These are phyloP conservation scores for Nymphalis polychloros DNA, from an alignment of 2,888 invertebrate species.

Conservation along the genomic window DNA sequence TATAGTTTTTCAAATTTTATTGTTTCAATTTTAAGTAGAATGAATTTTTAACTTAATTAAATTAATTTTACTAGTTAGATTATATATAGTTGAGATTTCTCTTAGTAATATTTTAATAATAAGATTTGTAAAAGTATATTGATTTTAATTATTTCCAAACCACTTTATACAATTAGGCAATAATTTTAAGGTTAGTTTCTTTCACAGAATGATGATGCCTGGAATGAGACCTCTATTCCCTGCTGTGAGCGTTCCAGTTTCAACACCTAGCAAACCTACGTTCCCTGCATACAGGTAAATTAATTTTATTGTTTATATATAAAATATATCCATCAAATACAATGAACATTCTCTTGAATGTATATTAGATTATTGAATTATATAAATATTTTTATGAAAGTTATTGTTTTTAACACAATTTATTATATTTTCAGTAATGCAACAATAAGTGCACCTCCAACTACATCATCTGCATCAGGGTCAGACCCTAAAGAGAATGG, in stretches of 20 bases:
- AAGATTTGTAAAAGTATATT: no score
- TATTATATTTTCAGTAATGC: conserved; percentile 77
- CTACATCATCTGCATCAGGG: conserved; percentile 65
- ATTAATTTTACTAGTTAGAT: no score
- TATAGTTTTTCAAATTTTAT: not conserved
- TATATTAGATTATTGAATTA: no score
- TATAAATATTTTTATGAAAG: no score
- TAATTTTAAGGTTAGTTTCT: conserved; percentile 12
- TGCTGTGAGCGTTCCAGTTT: conserved; percentile 85
- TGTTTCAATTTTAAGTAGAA: no score
- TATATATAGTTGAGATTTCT: no score
- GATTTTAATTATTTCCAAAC: no score
- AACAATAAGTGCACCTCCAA: conserved; percentile 89
- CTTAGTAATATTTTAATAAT: no score
- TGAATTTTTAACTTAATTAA: no score
- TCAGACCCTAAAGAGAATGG: conserved; percentile 69
- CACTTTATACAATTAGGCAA: conserved; percentile 4
- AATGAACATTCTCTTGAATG: no score
- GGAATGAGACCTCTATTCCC: conserved; percentile 91
- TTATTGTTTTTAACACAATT: not conserved
- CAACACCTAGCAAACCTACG: conserved; percentile 86
- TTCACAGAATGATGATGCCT: conserved; percentile 77
- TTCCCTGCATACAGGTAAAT: conserved; percentile 89
- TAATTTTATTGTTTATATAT: no score
- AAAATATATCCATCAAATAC: no score